Conservation (phyloP, 1,140 invertebrate species). For the Hestina assimilis region DNA sequence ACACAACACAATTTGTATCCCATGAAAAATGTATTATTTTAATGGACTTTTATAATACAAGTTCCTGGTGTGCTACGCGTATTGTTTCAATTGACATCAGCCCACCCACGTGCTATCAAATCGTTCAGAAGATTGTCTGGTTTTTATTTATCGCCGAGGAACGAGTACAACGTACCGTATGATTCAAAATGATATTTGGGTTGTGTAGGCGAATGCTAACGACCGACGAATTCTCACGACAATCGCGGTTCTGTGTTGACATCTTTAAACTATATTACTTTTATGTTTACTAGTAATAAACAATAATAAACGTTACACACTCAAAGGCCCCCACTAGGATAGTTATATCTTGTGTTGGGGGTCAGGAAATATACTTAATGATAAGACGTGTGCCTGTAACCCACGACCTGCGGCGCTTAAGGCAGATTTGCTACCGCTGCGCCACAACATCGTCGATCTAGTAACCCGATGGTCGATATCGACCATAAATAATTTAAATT, state of each 20-base stretch:
- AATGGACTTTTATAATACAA: neutral
- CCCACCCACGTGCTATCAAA: conserved; percentile 15
- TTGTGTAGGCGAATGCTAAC: conserved; percentile 32
- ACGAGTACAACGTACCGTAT: conserved; percentile 26
- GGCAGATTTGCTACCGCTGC: too few relatives aligned
- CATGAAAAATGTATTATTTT: neutral
- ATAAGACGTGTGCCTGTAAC: too few relatives aligned
- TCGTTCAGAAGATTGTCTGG: conserved; percentile 11
- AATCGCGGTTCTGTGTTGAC: conserved; percentile 3
- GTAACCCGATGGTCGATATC: too few relatives aligned
- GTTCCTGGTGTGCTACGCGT: neutral
- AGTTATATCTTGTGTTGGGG: too few relatives aligned
- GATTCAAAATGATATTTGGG: conserved; percentile 23
- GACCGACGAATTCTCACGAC: conserved; percentile 30
- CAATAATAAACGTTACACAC: neutral
- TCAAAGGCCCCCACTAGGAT: too few relatives aligned
- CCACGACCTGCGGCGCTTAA: too few relatives aligned
- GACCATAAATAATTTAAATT: too few relatives aligned
- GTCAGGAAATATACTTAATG: too few relatives aligned
- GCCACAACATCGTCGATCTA: too few relatives aligned
- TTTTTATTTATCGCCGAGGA: conserved; percentile 17
- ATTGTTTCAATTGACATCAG: neutral
- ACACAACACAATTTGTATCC: too few relatives aligned
- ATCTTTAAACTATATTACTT: neutral
- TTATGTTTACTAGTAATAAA: neutral